Evolutionary conservation across 2,113 vertebrate genomes (phyloP).

Genomic region (Albula goreensis): DNA sequence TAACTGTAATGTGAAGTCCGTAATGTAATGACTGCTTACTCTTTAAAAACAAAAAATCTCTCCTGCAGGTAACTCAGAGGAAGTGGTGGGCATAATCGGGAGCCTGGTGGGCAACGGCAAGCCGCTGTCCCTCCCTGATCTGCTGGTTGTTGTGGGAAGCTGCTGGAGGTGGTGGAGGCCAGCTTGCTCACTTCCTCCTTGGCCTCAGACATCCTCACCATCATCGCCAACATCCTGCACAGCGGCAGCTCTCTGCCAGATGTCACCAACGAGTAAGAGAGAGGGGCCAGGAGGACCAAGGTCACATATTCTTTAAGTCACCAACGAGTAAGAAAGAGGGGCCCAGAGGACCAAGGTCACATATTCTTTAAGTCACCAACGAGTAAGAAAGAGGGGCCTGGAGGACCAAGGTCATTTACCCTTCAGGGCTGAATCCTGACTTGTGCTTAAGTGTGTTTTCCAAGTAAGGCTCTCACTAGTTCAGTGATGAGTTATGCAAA

Average conservation of each 20-base stretch:
- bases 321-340: no score
- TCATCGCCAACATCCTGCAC: conserved; percentile 58
- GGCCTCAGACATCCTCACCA: conserved; percentile 46
- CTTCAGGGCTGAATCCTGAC: no score
- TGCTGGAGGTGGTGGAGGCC: conserved; percentile 55
- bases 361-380: no score
- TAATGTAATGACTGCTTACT: not conserved
- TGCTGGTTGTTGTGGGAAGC: conserved; percentile 65
- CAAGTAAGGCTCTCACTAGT: no score
- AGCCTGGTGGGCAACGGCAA: conserved; percentile 46
- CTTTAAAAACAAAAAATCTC: not conserved
- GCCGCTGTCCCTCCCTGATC: conserved; percentile 46
- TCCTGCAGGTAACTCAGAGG: conserved; percentile 58
- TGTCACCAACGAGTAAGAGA: conserved; percentile 57
- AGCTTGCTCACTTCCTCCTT: conserved; percentile 44
- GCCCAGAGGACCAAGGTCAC: no score
- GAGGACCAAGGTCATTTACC: no score
- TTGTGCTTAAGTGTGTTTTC: no score
- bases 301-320: no score
- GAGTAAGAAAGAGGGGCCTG: no score
- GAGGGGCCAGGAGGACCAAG: not conserved
- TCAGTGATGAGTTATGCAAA: no score
- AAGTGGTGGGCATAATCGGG: conserved; percentile 62
- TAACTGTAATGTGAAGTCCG: no score
- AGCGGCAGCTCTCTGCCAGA: conserved; percentile 53